A percentile compares a stretch with the other conserved stretches of the same genome.
Evolutionary conservation across 2,113 vertebrate species (phyloP).

Genomic region (Cyprinodon tularosa): DNA sequence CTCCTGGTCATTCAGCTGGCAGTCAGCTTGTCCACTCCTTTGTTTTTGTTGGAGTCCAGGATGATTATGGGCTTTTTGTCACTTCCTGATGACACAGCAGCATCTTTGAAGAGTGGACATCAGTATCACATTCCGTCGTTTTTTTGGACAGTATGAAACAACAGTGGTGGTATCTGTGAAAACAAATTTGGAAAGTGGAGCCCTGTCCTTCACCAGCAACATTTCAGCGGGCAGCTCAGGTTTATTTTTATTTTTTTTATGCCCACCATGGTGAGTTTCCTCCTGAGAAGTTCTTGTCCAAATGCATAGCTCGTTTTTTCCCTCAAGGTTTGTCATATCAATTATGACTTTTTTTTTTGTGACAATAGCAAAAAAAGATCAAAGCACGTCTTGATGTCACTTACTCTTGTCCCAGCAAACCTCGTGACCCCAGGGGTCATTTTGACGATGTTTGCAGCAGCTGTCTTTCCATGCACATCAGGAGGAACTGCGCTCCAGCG

Average conservation of each 20-base stretch:
- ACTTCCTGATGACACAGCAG: slow-evolving; percentile 9
- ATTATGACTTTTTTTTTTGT: not conserved
- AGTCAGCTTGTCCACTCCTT: slow-evolving; percentile 3
- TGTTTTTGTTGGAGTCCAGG: not conserved
- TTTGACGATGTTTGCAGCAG: slow-evolving; percentile 1
- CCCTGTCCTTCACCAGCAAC: not conserved
- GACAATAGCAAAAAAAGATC: not conserved
- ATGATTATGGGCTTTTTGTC: slow-evolving; percentile 8
- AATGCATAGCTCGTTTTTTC: not conserved
- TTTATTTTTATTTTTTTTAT: not conserved
- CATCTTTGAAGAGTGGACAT: not conserved
- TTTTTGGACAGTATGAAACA: slow-evolving; percentile 1
- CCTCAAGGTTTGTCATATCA: not conserved
- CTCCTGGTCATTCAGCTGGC: not conserved
- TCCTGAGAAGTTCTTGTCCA: slow-evolving; percentile 10
- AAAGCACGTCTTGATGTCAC: not conserved
- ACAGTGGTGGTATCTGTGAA: slow-evolving; percentile 14
- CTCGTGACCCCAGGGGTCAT: slow-evolving; percentile 1
- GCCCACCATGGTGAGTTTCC: slow-evolving; percentile 9
- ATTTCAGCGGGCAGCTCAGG: not conserved
- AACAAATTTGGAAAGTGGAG: slow-evolving; percentile 4
- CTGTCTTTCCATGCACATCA: not conserved
- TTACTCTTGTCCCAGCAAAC: not conserved
- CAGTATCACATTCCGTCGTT: not conserved
- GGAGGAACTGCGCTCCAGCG: not conserved